Percentiles rank a stretch among this genome's conserved stretches.
Evolutionary conservation across 1,140 invertebrate genomes (phyloP).

Genomic region (Hylaeus volcanicus): DNA sequence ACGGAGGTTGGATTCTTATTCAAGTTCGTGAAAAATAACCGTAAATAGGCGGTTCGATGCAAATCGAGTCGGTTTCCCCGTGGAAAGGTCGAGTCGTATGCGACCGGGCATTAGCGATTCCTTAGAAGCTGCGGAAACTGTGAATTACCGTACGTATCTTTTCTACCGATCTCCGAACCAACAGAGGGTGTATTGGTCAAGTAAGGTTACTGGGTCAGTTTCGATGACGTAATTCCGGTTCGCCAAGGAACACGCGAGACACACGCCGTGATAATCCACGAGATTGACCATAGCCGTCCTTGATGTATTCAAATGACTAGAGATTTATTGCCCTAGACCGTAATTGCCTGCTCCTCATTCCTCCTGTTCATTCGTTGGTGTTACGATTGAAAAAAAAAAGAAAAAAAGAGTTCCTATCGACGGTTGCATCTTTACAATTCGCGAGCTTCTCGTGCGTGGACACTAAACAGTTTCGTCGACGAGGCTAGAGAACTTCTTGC

Average conservation of each 20-base stretch:
- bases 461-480: not conserved
- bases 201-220: constrained; percentile 78
- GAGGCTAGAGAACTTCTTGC: not conserved
- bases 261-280: constrained; percentile 62
- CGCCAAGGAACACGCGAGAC: constrained; percentile 72
- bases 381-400: not conserved
- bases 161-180: constrained; percentile 49
- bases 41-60: not conserved
- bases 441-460: not conserved
- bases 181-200: constrained; percentile 63
- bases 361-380: not conserved
- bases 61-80: not conserved
- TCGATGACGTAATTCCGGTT: constrained; percentile 70
- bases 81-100: constrained; percentile 25
- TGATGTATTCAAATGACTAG: constrained; percentile 64
- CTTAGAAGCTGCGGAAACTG: constrained; percentile 30
- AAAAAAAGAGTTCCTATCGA: constrained; percentile 17
- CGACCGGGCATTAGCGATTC: not conserved
- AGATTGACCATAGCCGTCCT: constrained; percentile 71
- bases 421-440: constrained; percentile 3
- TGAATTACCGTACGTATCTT: constrained; percentile 53
- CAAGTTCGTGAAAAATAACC: not conserved
- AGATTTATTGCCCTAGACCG: constrained; percentile 22
- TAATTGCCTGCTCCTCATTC: not conserved
- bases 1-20: constrained; percentile 10